Conservation (phyloP, 2,113 vertebrate genomes). For the Psophia crepitans region DNA sequence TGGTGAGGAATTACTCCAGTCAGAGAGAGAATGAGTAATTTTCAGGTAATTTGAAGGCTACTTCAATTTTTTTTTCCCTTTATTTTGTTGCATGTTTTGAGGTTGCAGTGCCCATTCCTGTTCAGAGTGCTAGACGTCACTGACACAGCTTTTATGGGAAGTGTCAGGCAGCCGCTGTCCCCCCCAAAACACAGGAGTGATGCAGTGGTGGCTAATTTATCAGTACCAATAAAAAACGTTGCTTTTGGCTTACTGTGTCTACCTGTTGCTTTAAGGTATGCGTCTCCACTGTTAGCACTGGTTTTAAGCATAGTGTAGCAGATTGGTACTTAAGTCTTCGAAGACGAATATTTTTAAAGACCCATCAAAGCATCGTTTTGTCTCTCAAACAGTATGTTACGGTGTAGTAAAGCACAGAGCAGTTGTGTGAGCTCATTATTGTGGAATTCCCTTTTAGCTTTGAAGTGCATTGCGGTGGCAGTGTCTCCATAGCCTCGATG, state of each 20-base stretch:
- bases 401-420: neutral
- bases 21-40: neutral
- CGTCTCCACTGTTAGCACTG: neutral
- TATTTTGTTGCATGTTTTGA: neutral
- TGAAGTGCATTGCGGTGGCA: fast-evolving
- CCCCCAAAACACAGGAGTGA: neutral
- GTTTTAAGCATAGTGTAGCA: neutral
- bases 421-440: neutral
- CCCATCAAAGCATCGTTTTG: neutral
- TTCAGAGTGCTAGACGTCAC: neutral
- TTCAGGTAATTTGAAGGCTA: neutral
- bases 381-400: neutral
- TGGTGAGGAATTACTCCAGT: neutral
- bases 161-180: neutral
- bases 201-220: neutral
- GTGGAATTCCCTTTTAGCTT: neutral
- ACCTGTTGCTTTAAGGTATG: neutral
- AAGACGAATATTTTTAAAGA: neutral
- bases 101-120: neutral
- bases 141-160: neutral
- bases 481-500: neutral
- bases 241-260: neutral
- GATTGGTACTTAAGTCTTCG: neutral
- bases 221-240: neutral
- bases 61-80: neutral